Evolutionary conservation across 2,888 invertebrate species (phyloP), one percentile per base, ranked within the genome.

Genomic region (Corbicula japonica): DNA sequence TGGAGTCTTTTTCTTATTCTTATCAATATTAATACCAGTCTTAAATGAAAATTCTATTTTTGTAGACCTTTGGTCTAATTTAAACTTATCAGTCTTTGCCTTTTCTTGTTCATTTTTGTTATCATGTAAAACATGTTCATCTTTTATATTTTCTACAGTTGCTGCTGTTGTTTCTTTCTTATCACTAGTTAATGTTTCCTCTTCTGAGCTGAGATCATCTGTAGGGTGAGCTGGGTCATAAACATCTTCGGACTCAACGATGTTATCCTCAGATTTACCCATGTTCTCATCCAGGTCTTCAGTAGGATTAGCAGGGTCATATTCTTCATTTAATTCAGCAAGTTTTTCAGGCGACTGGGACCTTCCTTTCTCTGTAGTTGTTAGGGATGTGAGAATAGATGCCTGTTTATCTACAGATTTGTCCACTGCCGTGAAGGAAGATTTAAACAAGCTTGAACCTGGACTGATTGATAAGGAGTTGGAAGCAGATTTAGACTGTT

Each of bases 161-260:
- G 10, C 46, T n/a, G 44, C 48, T 21, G 28, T 21, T 12, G 30
- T 21, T 65, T 38, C n/a, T 48, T 66, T 56, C 58, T 66, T 32
- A 72, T 65, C 10, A 52, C 41, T 46, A 72, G 48, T 38, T 38
- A 34, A 60, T 23, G 76, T 72, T 44, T 52, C 74, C 21, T 75
- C 76, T 15, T 69, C 76, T 10, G 78, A 65, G 41, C 74, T 76
- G 1, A 78, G 26, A 46, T 80, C 81, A 65, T 80, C 83, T 41
- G 81, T 84, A 10, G 84, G 80, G 46, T 84, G 80, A 21, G 75
- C 80, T 18, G 81, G 80, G 28, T 86, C 83, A 48, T 85, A 81
- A 26, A 65, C 78, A 62, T 78, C 73, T 34, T 68, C 62, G 32
- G 23, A 30, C 18, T 60, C 32, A n/a, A n/a, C 34, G 30, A 23